Percentiles rank a stretch among this genome's conserved stretches.
These are phyloP conservation scores for Allacma fusca DNA, from an alignment of 2,888 invertebrate species.

Conservation along the genomic window DNA sequence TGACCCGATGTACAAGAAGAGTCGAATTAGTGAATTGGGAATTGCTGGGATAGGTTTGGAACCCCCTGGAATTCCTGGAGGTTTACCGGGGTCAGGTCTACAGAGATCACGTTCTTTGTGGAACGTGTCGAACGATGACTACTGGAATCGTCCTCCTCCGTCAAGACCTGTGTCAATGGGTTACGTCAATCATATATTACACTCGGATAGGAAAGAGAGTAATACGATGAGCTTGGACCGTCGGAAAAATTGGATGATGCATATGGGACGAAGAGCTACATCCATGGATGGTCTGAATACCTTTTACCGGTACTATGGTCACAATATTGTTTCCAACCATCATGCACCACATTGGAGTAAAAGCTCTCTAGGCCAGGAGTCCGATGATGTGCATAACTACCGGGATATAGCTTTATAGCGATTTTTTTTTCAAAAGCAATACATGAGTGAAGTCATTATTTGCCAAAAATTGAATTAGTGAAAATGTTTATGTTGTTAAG, in stretches of 20 bases:
- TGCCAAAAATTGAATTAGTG: background rate
- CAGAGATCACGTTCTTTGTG: conserved; percentile 56
- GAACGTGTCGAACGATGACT: conserved; percentile 59
- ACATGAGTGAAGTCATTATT: background rate
- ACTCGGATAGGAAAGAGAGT: conserved; percentile 16
- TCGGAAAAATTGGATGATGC: conserved; percentile 38
- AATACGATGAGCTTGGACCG: conserved; percentile 37
- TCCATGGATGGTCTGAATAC: conserved; percentile 57
- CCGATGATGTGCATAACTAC: conserved; percentile 55
- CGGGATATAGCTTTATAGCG: conserved; percentile 55
- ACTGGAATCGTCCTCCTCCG: conserved; percentile 62
- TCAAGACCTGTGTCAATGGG: conserved; percentile 59
- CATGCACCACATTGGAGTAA: conserved; percentile 57
- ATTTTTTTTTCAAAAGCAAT: too few species aligned
- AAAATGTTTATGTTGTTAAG: background rate
- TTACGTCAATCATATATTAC: conserved; percentile 55
- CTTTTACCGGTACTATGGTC: conserved; percentile 57
- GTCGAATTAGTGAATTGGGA: conserved; percentile 58
- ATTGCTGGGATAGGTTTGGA: conserved; percentile 60
- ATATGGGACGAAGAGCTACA: conserved; percentile 52
- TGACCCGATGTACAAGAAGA: conserved; percentile 56
- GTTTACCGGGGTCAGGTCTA: conserved; percentile 45
- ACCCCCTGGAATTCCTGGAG: conserved; percentile 49
- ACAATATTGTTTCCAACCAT: conserved; percentile 51
- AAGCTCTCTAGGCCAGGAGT: conserved; percentile 54